These are phyloP conservation scores for Dascillus cervinus DNA, from an alignment of 2,888 invertebrate genomes.

Conservation along the genomic window DNA sequence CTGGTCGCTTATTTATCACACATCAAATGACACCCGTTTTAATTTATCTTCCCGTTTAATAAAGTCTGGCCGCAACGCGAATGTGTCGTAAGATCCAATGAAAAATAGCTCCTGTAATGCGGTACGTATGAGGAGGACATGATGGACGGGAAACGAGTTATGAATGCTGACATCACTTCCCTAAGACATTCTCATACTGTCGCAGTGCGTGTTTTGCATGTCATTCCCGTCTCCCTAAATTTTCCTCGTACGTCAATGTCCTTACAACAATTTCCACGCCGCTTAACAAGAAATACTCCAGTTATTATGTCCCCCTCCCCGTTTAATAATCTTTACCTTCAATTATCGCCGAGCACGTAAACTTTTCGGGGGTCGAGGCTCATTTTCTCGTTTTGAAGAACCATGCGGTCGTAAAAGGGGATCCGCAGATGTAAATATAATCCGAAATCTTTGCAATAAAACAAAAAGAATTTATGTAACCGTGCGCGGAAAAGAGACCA, in stretches of 20 bases:
- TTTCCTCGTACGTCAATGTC: conserved; percentile 12
- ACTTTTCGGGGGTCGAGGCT: too few relatives aligned
- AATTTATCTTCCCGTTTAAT: conserved; percentile 32
- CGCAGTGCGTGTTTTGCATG: conserved; percentile 21
- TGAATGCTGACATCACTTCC: conserved; percentile 21
- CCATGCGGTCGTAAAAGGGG: too few relatives aligned
- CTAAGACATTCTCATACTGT: conserved; percentile 13
- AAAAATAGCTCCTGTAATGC: conserved; percentile 27
- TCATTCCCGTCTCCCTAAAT: conserved; percentile 14
- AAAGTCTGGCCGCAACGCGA: conserved; percentile 30
- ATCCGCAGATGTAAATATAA: too few relatives aligned
- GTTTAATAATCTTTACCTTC: too few relatives aligned
- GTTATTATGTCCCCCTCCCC: too few relatives aligned
- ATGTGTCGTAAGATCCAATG: conserved; percentile 22
- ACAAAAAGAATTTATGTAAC: too few relatives aligned
- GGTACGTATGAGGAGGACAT: conserved; percentile 21
- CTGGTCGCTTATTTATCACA: conserved; percentile 20
- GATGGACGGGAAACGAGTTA: conserved; percentile 25
- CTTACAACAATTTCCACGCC: too few relatives aligned
- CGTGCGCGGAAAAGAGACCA: too few relatives aligned
- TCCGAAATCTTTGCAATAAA: too few relatives aligned
- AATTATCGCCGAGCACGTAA: too few relatives aligned
- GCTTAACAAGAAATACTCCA: too few relatives aligned
- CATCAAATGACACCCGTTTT: conserved; percentile 25
- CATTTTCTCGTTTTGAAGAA: too few relatives aligned